A percentile compares a stretch with the other conserved stretches of the same genome.
Conservation (phyloP, 2,797 vertebrate genomes). For the Oophaga sylvatica region DNA sequence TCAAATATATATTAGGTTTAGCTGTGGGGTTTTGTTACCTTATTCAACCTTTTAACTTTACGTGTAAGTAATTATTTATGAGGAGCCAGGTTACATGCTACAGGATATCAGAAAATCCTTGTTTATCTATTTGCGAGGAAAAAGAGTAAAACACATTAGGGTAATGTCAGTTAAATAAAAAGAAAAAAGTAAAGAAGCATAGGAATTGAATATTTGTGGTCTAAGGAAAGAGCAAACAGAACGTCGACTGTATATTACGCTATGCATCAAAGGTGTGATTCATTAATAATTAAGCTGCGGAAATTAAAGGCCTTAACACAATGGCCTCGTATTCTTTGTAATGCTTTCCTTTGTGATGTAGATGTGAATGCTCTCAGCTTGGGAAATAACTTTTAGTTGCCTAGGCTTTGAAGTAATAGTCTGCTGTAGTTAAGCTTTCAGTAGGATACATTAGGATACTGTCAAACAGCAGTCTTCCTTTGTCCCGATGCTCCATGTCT, state of each 20-base stretch:
- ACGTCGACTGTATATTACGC: background rate
- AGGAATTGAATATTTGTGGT: background rate
- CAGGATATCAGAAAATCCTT: background rate
- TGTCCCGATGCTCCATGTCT: conserved; percentile 18
- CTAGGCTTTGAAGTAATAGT: conserved; percentile 49
- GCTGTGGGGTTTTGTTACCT: background rate
- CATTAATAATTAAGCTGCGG: conserved; percentile 56
- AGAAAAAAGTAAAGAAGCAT: background rate
- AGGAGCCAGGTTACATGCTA: background rate
- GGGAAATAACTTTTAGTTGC: conserved; percentile 35
- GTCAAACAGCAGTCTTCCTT: conserved; percentile 28
- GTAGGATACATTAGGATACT: conserved; percentile 42
- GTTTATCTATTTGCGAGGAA: background rate
- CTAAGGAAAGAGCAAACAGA: background rate
- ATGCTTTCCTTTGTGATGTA: conserved; percentile 52
- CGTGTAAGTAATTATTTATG: background rate
- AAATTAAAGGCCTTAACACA: conserved; percentile 49
- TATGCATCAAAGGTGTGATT: conserved; percentile 53
- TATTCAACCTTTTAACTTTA: background rate
- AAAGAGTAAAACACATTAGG: background rate
- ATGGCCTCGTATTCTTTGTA: conserved; percentile 30
- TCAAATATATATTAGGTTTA: background rate
- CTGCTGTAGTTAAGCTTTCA: conserved; percentile 1
- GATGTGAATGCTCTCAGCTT: conserved; percentile 27
- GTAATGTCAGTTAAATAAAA: background rate